Conservation (phyloP, 2,888 invertebrate species). For the Tromatobia lineatoria region DNA sequence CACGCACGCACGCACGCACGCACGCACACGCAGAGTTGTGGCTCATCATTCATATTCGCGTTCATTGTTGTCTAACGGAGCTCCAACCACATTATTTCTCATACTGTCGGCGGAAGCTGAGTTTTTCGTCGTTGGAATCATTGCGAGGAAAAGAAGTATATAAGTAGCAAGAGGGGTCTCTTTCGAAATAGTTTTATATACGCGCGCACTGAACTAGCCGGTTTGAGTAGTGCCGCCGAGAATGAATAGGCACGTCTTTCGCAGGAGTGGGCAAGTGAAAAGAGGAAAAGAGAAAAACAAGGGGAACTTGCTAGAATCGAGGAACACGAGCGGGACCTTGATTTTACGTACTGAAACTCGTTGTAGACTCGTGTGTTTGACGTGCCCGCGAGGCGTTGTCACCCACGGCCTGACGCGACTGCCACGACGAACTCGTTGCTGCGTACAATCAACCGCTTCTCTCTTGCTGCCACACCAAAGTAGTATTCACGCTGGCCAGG, state of each 20-base stretch:
- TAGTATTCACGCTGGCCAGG: conserved; percentile 9
- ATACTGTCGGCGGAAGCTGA: conserved; percentile 12
- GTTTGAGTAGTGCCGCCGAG: neutral
- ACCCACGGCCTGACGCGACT: conserved; percentile 44
- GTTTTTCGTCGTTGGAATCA: conserved; percentile 29
- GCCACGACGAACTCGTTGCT: conserved; percentile 22
- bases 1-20: conserved; percentile 13
- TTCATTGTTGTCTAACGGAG: conserved; percentile 45
- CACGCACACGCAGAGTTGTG: conserved; percentile 4
- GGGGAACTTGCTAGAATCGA: neutral
- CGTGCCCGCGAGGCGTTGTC: conserved; percentile 52
- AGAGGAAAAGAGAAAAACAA: conserved; percentile 18
- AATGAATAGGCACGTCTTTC: conserved; percentile 29
- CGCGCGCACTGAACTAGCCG: conserved; percentile 14
- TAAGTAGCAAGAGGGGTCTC: neutral
- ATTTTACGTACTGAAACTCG: conserved; percentile 58
- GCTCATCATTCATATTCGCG: conserved; percentile 51
- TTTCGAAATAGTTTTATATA: conserved; percentile 41
- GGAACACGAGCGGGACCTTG: conserved; percentile 50
- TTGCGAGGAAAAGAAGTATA: conserved; percentile 8
- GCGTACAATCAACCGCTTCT: neutral
- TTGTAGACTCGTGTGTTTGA: conserved; percentile 42
- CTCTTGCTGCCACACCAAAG: neutral
- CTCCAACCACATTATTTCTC: conserved; percentile 27
- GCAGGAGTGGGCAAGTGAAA: conserved; percentile 12